Evolutionary conservation across 2,113 vertebrate genomes (phyloP).

Genomic region (Rhadina sibilatrix): DNA sequence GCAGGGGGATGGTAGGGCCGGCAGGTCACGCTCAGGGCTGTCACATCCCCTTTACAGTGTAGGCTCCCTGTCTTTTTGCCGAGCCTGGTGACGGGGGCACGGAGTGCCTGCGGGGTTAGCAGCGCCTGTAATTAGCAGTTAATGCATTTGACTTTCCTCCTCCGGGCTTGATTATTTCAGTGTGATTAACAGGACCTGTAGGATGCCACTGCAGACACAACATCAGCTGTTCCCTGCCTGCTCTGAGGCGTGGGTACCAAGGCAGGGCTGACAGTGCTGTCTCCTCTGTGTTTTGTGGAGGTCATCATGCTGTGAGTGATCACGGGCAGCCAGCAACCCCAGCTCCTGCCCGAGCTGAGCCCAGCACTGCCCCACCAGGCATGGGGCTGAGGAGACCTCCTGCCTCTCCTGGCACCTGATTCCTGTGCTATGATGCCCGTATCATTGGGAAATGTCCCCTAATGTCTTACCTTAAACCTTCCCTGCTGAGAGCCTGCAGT

Average conservation of each 20-base stretch:
- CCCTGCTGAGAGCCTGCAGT: not conserved
- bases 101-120: not conserved
- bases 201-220: not conserved
- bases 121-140: not conserved
- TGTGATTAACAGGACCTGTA: not conserved
- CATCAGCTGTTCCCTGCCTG: not conserved
- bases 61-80: not conserved
- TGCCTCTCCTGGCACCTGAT: not conserved
- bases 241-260: not conserved
- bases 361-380: not conserved
- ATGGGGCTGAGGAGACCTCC: not conserved
- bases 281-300: not conserved
- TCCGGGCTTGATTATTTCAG: constrained; percentile 3
- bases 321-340: accelerated
- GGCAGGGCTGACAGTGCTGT: not conserved
- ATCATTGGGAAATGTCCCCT: not conserved
- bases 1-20: not conserved
- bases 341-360: accelerated
- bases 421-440: accelerated
- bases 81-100: not conserved
- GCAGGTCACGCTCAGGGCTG: not conserved
- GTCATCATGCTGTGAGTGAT: accelerated
- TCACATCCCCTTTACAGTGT: not conserved
- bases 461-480: not conserved
- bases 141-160: constrained; percentile 8